phyloP scores from a whole-genome alignment of 2,113 vertebrate species.

The Caretta caretta region DNA sequence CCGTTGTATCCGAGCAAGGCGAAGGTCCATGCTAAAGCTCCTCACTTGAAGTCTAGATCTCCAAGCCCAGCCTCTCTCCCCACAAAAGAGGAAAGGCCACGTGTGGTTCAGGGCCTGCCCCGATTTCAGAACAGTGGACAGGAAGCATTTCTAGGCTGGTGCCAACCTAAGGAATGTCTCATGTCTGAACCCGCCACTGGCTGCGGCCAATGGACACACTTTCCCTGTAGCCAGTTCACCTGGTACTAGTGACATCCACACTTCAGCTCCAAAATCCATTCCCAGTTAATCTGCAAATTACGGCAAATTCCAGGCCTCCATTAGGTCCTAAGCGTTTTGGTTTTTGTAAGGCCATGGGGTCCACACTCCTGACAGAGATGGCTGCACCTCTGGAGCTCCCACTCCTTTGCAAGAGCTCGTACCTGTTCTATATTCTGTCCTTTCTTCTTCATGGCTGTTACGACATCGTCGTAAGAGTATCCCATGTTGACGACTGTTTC shows the following conservation, averaged over 20 bases:
- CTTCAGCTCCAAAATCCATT: background rate
- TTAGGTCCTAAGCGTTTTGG: background rate
- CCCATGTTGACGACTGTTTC: constrained; percentile 96
- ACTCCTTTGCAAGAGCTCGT: background rate
- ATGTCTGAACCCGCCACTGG: background rate
- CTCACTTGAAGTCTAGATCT: background rate
- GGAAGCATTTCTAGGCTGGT: accelerated
- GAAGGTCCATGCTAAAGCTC: accelerated
- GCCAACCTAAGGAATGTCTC: background rate
- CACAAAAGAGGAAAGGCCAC: too few relatives aligned
- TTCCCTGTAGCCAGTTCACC: background rate
- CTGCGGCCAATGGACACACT: accelerated
- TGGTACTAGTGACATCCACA: background rate
- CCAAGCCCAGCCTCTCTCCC: background rate
- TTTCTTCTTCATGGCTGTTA: constrained; percentile 96
- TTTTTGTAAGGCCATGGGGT: background rate
- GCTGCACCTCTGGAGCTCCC: background rate
- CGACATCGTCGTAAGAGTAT: constrained; percentile 91
- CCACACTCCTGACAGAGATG: background rate
- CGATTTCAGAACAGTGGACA: accelerated
- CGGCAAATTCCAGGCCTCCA: background rate
- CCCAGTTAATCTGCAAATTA: too few relatives aligned
- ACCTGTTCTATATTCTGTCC: constrained; percentile 98
- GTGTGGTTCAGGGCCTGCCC: background rate
- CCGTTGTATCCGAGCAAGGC: accelerated